phyloP scores from a whole-genome alignment of 2,888 invertebrate genomes.

The Tipula unca region DNA sequence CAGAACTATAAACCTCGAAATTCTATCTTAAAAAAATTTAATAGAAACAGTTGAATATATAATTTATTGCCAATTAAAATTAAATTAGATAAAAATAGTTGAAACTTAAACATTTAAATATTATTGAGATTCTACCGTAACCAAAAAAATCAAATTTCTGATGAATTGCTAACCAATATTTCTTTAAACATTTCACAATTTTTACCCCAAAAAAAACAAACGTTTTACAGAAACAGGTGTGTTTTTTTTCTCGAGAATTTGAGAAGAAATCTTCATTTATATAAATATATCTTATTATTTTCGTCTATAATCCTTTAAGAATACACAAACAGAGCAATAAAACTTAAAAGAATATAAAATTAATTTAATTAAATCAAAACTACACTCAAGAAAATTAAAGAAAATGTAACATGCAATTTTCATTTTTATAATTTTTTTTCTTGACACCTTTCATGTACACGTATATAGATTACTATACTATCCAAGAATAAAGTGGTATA shows the following conservation, averaged over 20 bases:
- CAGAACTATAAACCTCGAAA: no score
- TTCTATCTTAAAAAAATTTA: no score
- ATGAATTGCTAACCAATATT: no score
- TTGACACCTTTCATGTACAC: neutral
- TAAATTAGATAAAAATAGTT: no score
- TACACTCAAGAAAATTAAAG: neutral
- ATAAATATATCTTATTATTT: no score
- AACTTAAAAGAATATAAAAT: neutral
- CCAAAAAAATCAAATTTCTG: no score
- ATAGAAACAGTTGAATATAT: no score
- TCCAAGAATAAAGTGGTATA: neutral
- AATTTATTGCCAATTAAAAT: no score
- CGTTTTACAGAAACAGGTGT: neutral
- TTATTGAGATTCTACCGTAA: no score
- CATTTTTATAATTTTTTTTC: neutral
- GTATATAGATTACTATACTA: neutral
- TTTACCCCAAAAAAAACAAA: no score
- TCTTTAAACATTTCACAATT: no score
- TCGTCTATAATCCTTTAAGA: neutral
- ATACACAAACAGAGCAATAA: neutral
- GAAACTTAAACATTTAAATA: no score
- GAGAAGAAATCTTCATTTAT: neutral
- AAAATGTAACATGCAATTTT: neutral
- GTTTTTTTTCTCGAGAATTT: neutral
- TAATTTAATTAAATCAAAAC: neutral